Evolutionary conservation across 2,888 invertebrate genomes (phyloP).

Genomic region (Hypercompe scribonia): DNA sequence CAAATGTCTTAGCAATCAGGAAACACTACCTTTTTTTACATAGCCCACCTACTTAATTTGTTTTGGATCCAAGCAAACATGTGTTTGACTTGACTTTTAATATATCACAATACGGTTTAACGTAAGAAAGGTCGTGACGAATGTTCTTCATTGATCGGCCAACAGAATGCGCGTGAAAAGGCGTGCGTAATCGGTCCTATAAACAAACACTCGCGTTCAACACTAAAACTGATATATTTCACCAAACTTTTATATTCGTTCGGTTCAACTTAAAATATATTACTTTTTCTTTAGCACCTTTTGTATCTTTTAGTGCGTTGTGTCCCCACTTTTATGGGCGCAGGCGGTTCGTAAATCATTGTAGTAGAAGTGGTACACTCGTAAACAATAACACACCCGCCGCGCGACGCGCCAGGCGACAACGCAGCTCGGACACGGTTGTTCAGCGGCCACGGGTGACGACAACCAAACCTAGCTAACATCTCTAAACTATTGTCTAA

Average conservation of each 20-base stretch:
- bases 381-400: slow-evolving; percentile 80
- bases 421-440: slow-evolving; percentile 34
- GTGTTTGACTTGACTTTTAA: slow-evolving; percentile 28
- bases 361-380: slow-evolving; percentile 83
- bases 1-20: neutral
- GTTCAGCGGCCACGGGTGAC: slow-evolving; percentile 27
- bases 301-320: slow-evolving; percentile 85
- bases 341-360: slow-evolving; percentile 85
- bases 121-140: slow-evolving; percentile 68
- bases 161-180: slow-evolving; percentile 65
- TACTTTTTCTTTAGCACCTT: slow-evolving; percentile 86
- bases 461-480: slow-evolving; percentile 22
- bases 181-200: slow-evolving; percentile 81
- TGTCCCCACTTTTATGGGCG: slow-evolving; percentile 84
- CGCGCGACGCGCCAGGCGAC: slow-evolving; percentile 53
- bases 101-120: slow-evolving; percentile 36
- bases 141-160: slow-evolving; percentile 60
- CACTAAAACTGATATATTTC: slow-evolving; percentile 85
- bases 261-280: slow-evolving; percentile 84
- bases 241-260: slow-evolving; percentile 85
- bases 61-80: slow-evolving; percentile 21
- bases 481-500: slow-evolving; percentile 15
- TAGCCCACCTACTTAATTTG: neutral
- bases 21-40: slow-evolving; percentile 1
- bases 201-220: slow-evolving; percentile 82